Evolutionary conservation across 2,797 vertebrate species (phyloP), one percentile per base, ranked within the genome.

Genomic region (Enteromius afrohamiltoni): DNA sequence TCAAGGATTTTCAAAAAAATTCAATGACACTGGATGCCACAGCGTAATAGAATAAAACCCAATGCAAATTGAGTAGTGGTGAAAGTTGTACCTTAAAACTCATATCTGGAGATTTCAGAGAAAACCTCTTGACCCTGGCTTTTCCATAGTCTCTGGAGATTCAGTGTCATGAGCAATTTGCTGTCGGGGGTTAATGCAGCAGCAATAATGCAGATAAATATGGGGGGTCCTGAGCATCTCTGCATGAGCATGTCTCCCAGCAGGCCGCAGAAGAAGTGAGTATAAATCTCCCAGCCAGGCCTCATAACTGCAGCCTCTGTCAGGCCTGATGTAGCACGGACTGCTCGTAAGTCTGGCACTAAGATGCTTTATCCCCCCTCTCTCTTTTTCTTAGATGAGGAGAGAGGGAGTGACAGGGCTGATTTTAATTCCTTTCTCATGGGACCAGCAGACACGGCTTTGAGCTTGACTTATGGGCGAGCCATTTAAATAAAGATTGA

Each of bases 401-500:
- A 74, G 37, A 42, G 84, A 77, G 47, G 40, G 76, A 84, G 73
- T 85, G 87, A 84, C 83, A 87, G 82, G 68, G n/a, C 62, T 85
- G 58, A 84, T 86, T 83, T 87, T 88, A 87, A 88, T 87, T 83
- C 83, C 73, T 79, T 84, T 81, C 83, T 79, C 51, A 23, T 70
- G 83, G 77, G 80, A 26, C 71, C 71, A 23, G 68, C 68, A 85
- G 84, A 84, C 67, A 67, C 62, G 60, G 55, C 85, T 74, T 84
- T 79, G 79, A 80, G 76, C 67, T 81, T 88, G 87, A 88, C 85
- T 87, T 85, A 88, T 86, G 70, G 83, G 34, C 19, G 21, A 78
- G 82, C 79, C 76, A 83, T 88, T 85, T 88, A 85, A 88, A 87
- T 87, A 88, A 88, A 88, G 81, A 87, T 85, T 85, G 74, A 87